Base-by-base conservation (phyloP, 1,140 invertebrate species). In the Eciton burchellii region DNA sequence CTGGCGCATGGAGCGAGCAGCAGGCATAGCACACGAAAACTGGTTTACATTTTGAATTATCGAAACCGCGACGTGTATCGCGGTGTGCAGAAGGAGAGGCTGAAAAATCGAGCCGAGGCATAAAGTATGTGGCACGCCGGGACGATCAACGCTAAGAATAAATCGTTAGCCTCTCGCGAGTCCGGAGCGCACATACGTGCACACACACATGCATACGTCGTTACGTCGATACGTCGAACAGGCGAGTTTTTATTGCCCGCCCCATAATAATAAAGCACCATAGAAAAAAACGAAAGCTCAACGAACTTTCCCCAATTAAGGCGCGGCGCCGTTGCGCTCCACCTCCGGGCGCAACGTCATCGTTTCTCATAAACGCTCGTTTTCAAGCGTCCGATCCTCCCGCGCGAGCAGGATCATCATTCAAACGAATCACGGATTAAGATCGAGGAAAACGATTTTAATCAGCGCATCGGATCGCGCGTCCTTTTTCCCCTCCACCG, bases 1-100 rank as follows among this genome's bases (percentile, higher is more conserved):
- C 19, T 14, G 43, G 41, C 19, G 66, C 45, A 43, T 35, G 35
- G 56, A 59, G 14, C 24, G 21, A 35, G 26, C 47, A n/a, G 45
- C 65, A n/a, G 60, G 47, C 47, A 62, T 72, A 63, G 72, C 65
- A 41, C 47, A 83, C 76, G 63, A 86, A 35, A 86, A 87, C 85
- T 86, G 85, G 85, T 87, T 87, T 87, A 86, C 72, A 86, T 83
- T 87, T 86, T 62, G 81, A 87, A 86, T 86, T 87, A 87, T 87
- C 86, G 35, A 35, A 35, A 35, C 35, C 35, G 83, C 45, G 88
- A n/a, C n/a, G 71, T 49, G 85, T 68, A 52, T 81, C 83, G 57
- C 14, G 65, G 9, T 72, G 84, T 62, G 63, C 56, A 63, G 54
- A 71, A 76, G 35, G 68, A 83, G 82, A 62, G 62, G 83, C 71